phyloP scores from a whole-genome alignment of 2,113 vertebrate species.

The Cairina moschata region DNA sequence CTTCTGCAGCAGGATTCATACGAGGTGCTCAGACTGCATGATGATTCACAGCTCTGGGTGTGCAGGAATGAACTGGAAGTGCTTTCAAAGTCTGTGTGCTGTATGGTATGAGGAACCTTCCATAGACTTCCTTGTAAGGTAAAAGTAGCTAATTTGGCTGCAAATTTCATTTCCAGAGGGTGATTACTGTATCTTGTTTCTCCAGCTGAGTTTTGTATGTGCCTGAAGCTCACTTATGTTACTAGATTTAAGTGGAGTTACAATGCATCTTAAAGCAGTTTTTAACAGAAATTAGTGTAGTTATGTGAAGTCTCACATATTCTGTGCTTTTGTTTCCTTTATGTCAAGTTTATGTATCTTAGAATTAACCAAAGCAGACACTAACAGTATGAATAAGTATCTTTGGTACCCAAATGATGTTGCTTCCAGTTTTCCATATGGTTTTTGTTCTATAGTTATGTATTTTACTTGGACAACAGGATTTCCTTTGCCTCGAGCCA shows the following conservation, averaged over 20 bases:
- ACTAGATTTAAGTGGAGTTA: not conserved
- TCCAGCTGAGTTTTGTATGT: not conserved
- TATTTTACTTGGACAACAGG: conserved; percentile 1
- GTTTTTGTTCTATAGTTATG: not conserved
- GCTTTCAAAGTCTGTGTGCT: not conserved
- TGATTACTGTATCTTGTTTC: not conserved
- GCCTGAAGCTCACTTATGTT: not conserved
- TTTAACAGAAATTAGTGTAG: not conserved
- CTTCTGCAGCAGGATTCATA: not conserved
- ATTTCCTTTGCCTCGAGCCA: conserved; percentile 40
- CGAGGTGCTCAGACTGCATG: not conserved
- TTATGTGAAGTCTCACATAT: not conserved
- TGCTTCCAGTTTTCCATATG: not conserved
- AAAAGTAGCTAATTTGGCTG: not conserved
- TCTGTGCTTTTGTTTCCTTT: not conserved
- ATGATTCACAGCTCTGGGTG: not conserved
- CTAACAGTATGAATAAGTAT: not conserved
- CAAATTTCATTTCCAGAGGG: not conserved
- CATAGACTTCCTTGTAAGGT: not conserved
- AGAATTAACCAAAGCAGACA: not conserved
- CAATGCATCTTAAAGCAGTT: not conserved
- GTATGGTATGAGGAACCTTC: not conserved
- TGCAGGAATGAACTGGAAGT: not conserved
- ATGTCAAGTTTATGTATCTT: not conserved
- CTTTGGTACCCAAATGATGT: not conserved